Percentiles rank a stretch among this genome's conserved stretches.
Conservation (phyloP, 2,113 vertebrate species). For the Cromileptes altivelis region DNA sequence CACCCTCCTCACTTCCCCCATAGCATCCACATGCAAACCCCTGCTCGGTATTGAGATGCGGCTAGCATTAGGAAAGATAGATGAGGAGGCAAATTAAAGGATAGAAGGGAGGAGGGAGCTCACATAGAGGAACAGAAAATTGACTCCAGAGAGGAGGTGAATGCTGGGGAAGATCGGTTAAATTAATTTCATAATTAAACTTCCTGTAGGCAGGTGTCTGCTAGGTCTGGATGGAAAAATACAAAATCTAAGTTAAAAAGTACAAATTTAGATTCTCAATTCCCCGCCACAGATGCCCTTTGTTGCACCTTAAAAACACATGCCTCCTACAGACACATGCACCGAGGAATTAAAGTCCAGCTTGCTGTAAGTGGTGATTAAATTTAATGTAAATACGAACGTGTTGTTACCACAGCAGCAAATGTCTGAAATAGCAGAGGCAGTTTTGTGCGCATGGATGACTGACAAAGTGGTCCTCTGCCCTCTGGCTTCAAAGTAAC, state of each 20-base stretch:
- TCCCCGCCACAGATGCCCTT: slow-evolving; percentile 7
- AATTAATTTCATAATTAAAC: slow-evolving; percentile 63
- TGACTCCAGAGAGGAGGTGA: slow-evolving; percentile 52
- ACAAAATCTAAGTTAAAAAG: slow-evolving; percentile 11
- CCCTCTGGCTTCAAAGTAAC: slow-evolving; percentile 32
- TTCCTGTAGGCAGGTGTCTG: slow-evolving; percentile 28
- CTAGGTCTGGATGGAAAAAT: background rate
- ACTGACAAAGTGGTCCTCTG: slow-evolving; percentile 34
- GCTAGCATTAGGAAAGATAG: slow-evolving; percentile 60
- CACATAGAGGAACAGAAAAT: slow-evolving; percentile 55
- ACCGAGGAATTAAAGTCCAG: slow-evolving; percentile 2
- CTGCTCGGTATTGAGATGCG: slow-evolving; percentile 63
- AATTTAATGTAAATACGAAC: slow-evolving; percentile 19
- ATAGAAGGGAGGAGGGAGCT: slow-evolving; percentile 40
- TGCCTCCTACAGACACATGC: slow-evolving; percentile 11
- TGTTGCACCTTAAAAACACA: background rate
- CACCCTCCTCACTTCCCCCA: slow-evolving; percentile 44
- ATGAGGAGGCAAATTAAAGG: slow-evolving; percentile 61
- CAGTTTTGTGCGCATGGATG: slow-evolving; percentile 11
- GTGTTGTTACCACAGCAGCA: slow-evolving; percentile 21
- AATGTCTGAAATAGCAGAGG: slow-evolving; percentile 32
- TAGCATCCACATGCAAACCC: slow-evolving; percentile 55
- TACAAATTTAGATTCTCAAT: slow-evolving; percentile 8
- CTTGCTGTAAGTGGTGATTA: background rate
- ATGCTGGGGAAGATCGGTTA: slow-evolving; percentile 38